Percentiles rank a stretch among this genome's conserved stretches.
Conservation (phyloP, 2,888 invertebrate species). For the Bruchidius siliquastri region DNA sequence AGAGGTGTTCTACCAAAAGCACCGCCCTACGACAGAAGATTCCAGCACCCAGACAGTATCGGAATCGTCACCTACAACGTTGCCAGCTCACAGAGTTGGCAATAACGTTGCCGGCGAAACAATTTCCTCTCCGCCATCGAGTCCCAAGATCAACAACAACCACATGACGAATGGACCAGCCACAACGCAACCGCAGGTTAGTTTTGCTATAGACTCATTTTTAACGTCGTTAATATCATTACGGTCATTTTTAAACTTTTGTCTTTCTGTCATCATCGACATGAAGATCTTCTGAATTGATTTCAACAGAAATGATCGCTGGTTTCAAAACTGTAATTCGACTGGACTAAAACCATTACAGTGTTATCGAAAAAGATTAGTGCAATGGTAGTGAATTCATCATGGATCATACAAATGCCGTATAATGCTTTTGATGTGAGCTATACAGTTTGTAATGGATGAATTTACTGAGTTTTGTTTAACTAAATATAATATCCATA, state of each 20-base stretch:
- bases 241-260: no score
- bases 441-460: not conserved
- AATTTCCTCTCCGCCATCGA: slow-evolving; percentile 30
- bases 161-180: slow-evolving; percentile 43
- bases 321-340: no score
- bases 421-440: not conserved
- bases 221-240: no score
- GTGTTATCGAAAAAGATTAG: no score
- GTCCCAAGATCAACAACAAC: slow-evolving; percentile 43
- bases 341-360: no score
- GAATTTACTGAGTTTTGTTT: not conserved
- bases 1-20: not conserved
- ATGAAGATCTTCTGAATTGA: no score
- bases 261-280: no score
- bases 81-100: not conserved
- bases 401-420: not conserved
- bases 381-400: no score
- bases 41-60: not conserved
- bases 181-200: slow-evolving; percentile 10
- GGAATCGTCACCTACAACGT: not conserved
- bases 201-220: no score
- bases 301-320: no score
- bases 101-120: not conserved
- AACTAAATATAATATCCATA: not conserved
- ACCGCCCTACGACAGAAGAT: not conserved